phyloP scores from a whole-genome alignment of 1,140 invertebrate species.

The Carposina sasakii region DNA sequence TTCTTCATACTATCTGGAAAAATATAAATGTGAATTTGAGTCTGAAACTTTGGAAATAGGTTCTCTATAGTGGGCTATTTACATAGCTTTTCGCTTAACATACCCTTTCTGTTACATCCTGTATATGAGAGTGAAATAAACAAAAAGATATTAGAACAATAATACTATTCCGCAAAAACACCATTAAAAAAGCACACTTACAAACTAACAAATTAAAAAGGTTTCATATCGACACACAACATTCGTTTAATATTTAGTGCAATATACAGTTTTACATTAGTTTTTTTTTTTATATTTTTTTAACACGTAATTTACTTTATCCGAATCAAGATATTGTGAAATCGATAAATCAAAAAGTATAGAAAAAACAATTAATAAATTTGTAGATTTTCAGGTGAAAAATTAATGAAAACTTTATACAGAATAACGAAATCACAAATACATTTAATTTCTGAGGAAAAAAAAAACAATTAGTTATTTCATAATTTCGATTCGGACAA shows the following conservation, averaged over 20 bases:
- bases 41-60: too few species aligned
- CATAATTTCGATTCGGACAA: slow-evolving; percentile 19
- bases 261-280: slow-evolving; percentile 34
- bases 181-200: slow-evolving; percentile 48
- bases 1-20: too few species aligned
- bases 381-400: slow-evolving; percentile 29
- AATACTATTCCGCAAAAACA: neutral
- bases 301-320: neutral
- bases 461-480: slow-evolving; percentile 4
- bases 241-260: slow-evolving; percentile 38
- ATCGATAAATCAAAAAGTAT: too few species aligned
- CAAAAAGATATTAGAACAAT: too few species aligned
- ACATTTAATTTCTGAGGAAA: neutral
- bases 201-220: slow-evolving; percentile 47
- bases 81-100: too few species aligned
- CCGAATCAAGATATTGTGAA: slow-evolving; percentile 1
- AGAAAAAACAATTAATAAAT: too few species aligned
- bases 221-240: slow-evolving; percentile 33
- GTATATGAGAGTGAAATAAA: too few species aligned
- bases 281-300: neutral
- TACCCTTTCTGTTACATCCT: too few species aligned
- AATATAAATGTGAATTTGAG: too few species aligned
- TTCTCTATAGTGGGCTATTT: too few species aligned
- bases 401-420: slow-evolving; percentile 23
- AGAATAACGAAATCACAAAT: slow-evolving; percentile 20